Conservation (phyloP, 2,888 invertebrate species). For the Rhogogaster chlorosoma region DNA sequence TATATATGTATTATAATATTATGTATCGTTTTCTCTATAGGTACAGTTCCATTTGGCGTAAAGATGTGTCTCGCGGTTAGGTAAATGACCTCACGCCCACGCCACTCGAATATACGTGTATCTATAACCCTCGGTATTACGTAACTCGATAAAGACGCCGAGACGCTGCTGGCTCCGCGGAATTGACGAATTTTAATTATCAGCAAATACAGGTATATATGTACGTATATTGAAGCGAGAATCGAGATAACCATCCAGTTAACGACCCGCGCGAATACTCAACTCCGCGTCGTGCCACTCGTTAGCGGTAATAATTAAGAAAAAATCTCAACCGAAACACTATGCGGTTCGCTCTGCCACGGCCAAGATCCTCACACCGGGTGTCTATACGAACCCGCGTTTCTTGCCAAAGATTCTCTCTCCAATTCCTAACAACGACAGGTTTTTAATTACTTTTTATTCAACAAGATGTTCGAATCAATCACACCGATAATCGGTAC, state of each 20-base stretch:
- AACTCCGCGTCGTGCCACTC: conserved; percentile 16
- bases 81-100: neutral
- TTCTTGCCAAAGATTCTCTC: neutral
- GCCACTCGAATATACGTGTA: neutral
- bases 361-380: neutral
- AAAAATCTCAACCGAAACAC: conserved; percentile 32
- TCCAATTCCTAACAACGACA: neutral
- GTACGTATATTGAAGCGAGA: conserved; percentile 11
- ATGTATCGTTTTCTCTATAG: neutral
- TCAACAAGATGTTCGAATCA: neutral
- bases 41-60: neutral
- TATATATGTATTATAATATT: neutral
- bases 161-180: neutral
- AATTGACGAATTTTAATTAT: conserved; percentile 34
- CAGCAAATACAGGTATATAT: conserved; percentile 31
- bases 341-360: neutral
- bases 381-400: neutral
- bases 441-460: neutral
- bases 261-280: conserved; percentile 32
- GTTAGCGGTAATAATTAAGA: conserved; percentile 38
- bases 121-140: neutral
- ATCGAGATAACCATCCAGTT: conserved; percentile 39
- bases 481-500: conserved; percentile 1
- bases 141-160: neutral
- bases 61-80: neutral